A percentile compares a stretch with the other conserved stretches of the same genome.
These are phyloP conservation scores for Cynocephalus volans DNA, from an alignment of 2,113 vertebrate genomes.

Conservation along the genomic window DNA sequence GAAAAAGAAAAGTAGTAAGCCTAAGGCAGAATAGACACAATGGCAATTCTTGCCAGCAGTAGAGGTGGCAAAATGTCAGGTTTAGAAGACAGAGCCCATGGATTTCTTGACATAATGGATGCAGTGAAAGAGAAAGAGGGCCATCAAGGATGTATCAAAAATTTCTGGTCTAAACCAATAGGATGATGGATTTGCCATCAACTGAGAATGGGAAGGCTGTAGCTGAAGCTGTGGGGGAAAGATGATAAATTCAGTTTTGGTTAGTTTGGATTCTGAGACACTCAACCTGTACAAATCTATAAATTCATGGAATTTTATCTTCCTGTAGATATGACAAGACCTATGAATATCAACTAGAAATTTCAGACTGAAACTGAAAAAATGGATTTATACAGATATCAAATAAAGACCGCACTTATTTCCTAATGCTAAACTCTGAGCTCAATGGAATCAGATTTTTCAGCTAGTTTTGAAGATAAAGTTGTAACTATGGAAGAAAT, in stretches of 20 bases:
- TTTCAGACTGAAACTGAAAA: slow-evolving; percentile 57
- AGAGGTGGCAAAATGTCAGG: slow-evolving; percentile 19
- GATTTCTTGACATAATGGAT: not conserved
- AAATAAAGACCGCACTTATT: slow-evolving; percentile 44
- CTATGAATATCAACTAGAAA: slow-evolving; percentile 44
- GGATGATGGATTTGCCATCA: not conserved
- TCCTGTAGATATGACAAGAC: not conserved
- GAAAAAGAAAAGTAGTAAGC: not conserved
- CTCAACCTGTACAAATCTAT: not conserved
- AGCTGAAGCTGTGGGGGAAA: not conserved
- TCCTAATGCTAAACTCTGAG: slow-evolving; percentile 59
- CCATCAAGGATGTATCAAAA: not conserved
- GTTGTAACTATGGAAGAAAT: slow-evolving; percentile 40
- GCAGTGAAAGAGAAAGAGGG: not conserved
- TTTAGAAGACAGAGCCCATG: not conserved
- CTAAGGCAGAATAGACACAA: not conserved
- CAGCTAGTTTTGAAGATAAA: slow-evolving; percentile 31
- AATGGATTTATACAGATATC: not conserved
- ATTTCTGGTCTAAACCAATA: slow-evolving; percentile 15
- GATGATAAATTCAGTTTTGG: slow-evolving; percentile 1
- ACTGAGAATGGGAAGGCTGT: not conserved
- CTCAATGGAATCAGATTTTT: slow-evolving; percentile 55
- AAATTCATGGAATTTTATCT: not conserved
- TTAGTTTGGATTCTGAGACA: slow-evolving; percentile 34
- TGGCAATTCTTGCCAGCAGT: not conserved